These are phyloP conservation scores for Rotaria magnacalcarata DNA, from an alignment of 2,888 invertebrate genomes.

Conservation along the genomic window DNA sequence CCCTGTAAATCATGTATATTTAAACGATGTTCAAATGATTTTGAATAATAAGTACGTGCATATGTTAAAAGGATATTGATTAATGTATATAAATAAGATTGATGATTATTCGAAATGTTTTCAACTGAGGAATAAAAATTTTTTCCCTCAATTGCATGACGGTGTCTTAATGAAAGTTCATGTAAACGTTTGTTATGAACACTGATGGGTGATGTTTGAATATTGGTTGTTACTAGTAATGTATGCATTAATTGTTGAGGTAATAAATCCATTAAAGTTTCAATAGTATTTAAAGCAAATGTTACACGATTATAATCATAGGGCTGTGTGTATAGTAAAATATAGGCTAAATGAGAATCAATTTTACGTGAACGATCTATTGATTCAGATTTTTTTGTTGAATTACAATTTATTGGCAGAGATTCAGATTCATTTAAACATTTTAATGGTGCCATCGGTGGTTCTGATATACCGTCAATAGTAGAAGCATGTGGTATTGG, in stretches of 20 bases:
- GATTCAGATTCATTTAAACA: not conserved
- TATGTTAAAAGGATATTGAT: not conserved
- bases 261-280: conserved; percentile 30
- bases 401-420: not conserved
- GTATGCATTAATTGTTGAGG: conserved; percentile 3
- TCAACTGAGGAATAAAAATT: not conserved
- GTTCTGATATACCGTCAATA: not conserved
- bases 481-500: not conserved
- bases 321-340: not conserved
- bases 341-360: not conserved
- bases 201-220: not conserved
- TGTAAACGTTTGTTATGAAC: conserved; percentile 7
- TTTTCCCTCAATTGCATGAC: not conserved
- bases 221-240: not conserved
- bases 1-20: conserved; percentile 6
- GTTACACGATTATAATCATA: conserved; percentile 36
- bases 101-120: not conserved
- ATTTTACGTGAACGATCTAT: conserved; percentile 1
- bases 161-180: conserved; percentile 9
- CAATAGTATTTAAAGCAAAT: conserved; percentile 1
- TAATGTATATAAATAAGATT: conserved; percentile 33
- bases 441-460: not conserved
- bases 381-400: not conserved
- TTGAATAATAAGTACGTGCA: conserved; percentile 20
- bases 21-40: not conserved